Percentiles rank a stretch among this genome's conserved stretches.
Evolutionary conservation across 2,797 vertebrate genomes (phyloP).

Genomic region (Xerus rutilus): DNA sequence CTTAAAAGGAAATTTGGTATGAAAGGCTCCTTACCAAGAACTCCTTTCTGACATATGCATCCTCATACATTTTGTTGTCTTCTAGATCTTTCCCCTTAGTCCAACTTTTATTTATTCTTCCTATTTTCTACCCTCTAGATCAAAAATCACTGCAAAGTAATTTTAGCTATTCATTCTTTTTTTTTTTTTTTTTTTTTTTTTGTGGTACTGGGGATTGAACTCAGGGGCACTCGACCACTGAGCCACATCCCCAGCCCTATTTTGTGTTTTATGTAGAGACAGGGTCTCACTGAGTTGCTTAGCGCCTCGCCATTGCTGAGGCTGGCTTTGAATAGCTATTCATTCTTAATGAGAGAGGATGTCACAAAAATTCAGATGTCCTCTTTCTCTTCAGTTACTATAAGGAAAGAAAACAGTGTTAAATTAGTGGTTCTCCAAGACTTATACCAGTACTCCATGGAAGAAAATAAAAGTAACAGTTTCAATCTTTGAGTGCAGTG

Average conservation of each 20-base stretch:
- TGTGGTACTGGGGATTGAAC: too few relatives aligned
- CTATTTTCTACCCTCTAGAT: conserved; percentile 3
- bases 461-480: background rate
- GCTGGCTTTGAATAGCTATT: too few relatives aligned
- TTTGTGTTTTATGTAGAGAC: too few relatives aligned
- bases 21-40: background rate
- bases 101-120: background rate
- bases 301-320: too few relatives aligned
- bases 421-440: conserved; percentile 24
- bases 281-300: too few relatives aligned
- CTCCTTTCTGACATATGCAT: background rate
- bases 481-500: background rate
- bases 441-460: background rate
- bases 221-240: too few relatives aligned
- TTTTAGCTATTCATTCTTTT: conserved; percentile 13
- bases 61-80: background rate
- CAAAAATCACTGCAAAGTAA: background rate
- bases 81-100: background rate
- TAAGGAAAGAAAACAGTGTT: conserved; percentile 32
- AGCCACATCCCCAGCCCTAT: too few relatives aligned
- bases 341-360: background rate
- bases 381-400: background rate
- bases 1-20: background rate
- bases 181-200: too few relatives aligned
- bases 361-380: conserved; percentile 33